These are phyloP conservation scores for Cephus pulcher DNA, from an alignment of 2,888 invertebrate species.

Conservation along the genomic window DNA sequence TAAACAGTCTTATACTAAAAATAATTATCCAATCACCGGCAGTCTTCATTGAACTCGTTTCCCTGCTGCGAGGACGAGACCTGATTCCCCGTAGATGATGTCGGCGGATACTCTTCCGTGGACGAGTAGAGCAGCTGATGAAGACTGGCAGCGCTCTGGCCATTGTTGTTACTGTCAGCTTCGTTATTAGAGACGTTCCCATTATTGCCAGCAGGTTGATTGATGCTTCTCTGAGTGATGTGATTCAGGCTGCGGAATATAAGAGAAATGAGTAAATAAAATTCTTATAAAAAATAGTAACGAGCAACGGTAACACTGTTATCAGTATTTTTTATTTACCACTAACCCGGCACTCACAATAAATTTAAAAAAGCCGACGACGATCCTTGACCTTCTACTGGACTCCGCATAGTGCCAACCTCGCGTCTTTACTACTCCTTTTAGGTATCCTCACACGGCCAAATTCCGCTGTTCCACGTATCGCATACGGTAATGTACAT, in stretches of 20 bases:
- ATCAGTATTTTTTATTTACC: not conserved
- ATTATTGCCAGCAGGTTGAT: conserved; percentile 41
- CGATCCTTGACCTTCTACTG: conserved; percentile 27
- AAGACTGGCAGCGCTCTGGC: conserved; percentile 51
- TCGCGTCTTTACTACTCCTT: not conserved
- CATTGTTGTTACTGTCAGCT: conserved; percentile 58
- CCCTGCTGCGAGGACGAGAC: conserved; percentile 62
- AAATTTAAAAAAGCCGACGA: conserved; percentile 38
- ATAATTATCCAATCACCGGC: conserved; percentile 45
- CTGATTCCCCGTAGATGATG: conserved; percentile 58
- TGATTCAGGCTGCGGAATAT: conserved; percentile 51
- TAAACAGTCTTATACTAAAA: not conserved
- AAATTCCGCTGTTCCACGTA: not conserved
- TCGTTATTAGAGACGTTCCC: conserved; percentile 46
- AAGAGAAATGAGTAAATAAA: not conserved
- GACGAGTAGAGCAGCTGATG: conserved; percentile 60
- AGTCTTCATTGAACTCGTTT: conserved; percentile 58
- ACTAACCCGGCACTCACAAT: conserved; percentile 35
- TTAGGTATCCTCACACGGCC: not conserved
- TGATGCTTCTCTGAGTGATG: conserved; percentile 51
- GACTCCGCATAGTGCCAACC: conserved; percentile 32
- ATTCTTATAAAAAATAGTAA: not conserved
- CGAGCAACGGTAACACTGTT: not conserved
- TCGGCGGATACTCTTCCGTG: conserved; percentile 56
- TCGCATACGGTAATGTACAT: not conserved